A percentile compares a stretch with the other conserved stretches of the same genome.
These are phyloP conservation scores for Brenthis hecate DNA, from an alignment of 2,888 invertebrate species.

Conservation along the genomic window DNA sequence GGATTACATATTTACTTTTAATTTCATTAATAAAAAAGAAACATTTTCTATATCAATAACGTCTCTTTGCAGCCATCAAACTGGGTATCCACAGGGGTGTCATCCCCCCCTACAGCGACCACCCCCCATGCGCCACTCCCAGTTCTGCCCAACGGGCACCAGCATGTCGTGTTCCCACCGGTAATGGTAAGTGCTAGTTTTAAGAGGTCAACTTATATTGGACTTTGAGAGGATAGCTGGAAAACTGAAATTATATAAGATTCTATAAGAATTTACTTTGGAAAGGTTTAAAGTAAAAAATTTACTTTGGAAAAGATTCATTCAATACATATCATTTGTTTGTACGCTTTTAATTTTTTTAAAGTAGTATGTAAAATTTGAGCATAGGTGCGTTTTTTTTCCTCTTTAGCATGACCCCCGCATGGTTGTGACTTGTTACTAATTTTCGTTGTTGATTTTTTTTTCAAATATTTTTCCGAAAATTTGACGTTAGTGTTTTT, in stretches of 20 bases:
- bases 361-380: neutral
- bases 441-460: constrained; percentile 29
- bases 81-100: constrained; percentile 82
- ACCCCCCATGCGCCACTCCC: constrained; percentile 77
- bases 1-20: too few relatives aligned
- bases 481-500: constrained; percentile 9
- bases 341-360: neutral
- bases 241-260: too few relatives aligned
- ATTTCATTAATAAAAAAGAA: too few relatives aligned
- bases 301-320: too few relatives aligned
- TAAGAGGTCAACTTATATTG: neutral
- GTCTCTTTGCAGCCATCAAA: constrained; percentile 59
- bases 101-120: constrained; percentile 74
- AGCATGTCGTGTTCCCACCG: constrained; percentile 70
- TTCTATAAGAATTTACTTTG: too few relatives aligned
- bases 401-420: constrained; percentile 37
- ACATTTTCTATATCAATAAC: neutral
- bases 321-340: too few relatives aligned
- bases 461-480: constrained; percentile 2
- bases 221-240: too few relatives aligned
- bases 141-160: constrained; percentile 76
- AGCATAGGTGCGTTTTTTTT: neutral
- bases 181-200: constrained; percentile 74
- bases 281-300: too few relatives aligned
- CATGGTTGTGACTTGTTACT: constrained; percentile 48